Evolutionary conservation across 2,888 invertebrate genomes (phyloP).

Genomic region (Cistogaster globosa): DNA sequence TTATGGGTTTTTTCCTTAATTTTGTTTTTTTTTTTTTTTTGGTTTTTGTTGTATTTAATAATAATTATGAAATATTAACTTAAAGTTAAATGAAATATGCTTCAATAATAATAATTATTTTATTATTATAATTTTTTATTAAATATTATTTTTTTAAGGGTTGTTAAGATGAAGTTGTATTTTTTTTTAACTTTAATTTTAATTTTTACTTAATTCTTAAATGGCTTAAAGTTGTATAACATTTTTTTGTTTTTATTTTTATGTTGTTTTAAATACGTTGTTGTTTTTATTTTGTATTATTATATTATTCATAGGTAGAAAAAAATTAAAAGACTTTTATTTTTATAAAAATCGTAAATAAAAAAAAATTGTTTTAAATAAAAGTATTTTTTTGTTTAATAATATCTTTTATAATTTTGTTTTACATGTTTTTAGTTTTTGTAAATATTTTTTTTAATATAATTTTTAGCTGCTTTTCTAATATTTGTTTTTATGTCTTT

Average conservation of each 20-base stretch:
- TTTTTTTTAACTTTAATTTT: constrained; percentile 66
- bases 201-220: constrained; percentile 76
- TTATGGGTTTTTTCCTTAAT: constrained; percentile 51
- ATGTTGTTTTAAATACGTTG: constrained; percentile 72
- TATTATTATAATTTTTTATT: constrained; percentile 62
- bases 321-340: constrained; percentile 53
- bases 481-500: constrained; percentile 72
- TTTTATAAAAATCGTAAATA: constrained; percentile 43
- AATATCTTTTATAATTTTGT: constrained; percentile 35
- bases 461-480: constrained; percentile 59
- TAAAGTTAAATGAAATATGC: constrained; percentile 70
- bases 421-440: constrained; percentile 43
- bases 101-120: constrained; percentile 51
- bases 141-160: constrained; percentile 47
- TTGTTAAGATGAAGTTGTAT: constrained; percentile 67
- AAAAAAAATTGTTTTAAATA: constrained; percentile 34
- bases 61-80: constrained; percentile 70
- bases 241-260: constrained; percentile 73
- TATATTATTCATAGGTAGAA: constrained; percentile 56
- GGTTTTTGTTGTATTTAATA: constrained; percentile 58
- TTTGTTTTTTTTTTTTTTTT: constrained; percentile 41
- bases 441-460: constrained; percentile 54
- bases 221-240: constrained; percentile 77
- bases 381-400: constrained; percentile 26
- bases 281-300: constrained; percentile 56